Base-by-base conservation (phyloP, 2,113 vertebrate species). In the Microcebus ravelobensis region DNA sequence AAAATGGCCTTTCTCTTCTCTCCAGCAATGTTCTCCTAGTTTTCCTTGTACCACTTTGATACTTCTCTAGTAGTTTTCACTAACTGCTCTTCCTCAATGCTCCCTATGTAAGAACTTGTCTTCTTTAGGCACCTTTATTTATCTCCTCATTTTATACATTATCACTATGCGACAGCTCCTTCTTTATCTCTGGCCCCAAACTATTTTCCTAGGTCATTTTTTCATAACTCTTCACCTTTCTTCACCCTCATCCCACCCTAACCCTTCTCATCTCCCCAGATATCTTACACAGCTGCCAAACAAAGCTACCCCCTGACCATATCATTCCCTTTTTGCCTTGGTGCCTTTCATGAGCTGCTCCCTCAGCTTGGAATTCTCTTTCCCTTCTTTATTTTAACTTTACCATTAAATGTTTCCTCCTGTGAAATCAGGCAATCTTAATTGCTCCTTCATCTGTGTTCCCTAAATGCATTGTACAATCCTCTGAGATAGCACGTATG, bases 341-440 rank as follows among this genome's bases (percentile, higher is more conserved):
- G 7, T 87, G 61, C 6, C 27, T 94, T 96, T 55, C 21, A 31
- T 29, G 34, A 25, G 14, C 68, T 3, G 0, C 34, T 73, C 8
- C 20, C 34, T 50, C 76, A n/a, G 4, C 18, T 63, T 59, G 34
- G 18, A 83, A 61, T 95, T 94, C n/a, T 39, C 61, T 89, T 81
- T 83, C 57, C 55, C n/a, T 18, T 85, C 55, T 71, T 90, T 45
- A 48, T 59, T 77, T 94, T 68, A 52, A 73, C 71, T 94, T 92
- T 12, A 63, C 52, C 18, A 55, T 85, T 36, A 63, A 84, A 25
- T 27, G 12, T 61, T 95, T 76, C n/a, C 87, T 93, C 83, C 52
- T 57, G n/a, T 76, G 81, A 95, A 76, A 31, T 12, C 50, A 8
- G 36, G 36, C 6, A 85, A 52, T 45, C 65, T 71, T 45, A 85